phyloP scores from a whole-genome alignment of 2,797 vertebrate species.

The Bovichtus diacanthus region DNA sequence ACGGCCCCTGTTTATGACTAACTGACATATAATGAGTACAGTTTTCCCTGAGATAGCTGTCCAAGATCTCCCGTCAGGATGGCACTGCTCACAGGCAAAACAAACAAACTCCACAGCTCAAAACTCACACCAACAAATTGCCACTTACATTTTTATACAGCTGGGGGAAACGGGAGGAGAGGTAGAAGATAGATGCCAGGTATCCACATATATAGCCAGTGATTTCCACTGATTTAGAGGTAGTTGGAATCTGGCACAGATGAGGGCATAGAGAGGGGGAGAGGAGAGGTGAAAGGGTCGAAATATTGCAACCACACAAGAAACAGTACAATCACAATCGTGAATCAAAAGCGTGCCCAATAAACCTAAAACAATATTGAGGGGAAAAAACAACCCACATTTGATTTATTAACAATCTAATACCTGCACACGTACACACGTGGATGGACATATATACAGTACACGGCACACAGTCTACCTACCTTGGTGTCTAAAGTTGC shows the following conservation, averaged over 20 bases:
- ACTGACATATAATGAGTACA: background rate
- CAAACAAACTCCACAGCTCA: slow-evolving; percentile 3
- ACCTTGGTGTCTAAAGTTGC: slow-evolving; percentile 60
- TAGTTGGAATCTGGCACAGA: slow-evolving; percentile 61
- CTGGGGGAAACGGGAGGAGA: slow-evolving; percentile 84
- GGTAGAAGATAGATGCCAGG: slow-evolving; percentile 82
- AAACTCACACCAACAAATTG: background rate
- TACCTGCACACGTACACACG: background rate
- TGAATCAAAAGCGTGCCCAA: background rate
- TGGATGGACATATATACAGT: background rate
- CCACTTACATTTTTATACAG: slow-evolving; percentile 84
- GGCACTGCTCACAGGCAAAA: background rate
- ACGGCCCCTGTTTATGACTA: slow-evolving; percentile 17
- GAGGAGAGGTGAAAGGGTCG: background rate
- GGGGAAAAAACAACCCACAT: background rate
- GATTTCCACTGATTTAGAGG: slow-evolving; percentile 75
- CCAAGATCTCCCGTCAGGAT: background rate
- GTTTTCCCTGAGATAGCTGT: slow-evolving; percentile 9
- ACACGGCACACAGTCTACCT: background rate
- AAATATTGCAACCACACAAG: background rate
- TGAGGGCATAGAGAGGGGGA: background rate
- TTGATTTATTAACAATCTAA: background rate
- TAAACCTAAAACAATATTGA: background rate
- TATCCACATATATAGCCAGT: slow-evolving; percentile 85
- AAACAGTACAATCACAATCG: background rate